Evolutionary conservation across 1,140 invertebrate species (phyloP), one percentile per base, ranked within the genome.

Genomic region (Reticulitermes speratus): DNA sequence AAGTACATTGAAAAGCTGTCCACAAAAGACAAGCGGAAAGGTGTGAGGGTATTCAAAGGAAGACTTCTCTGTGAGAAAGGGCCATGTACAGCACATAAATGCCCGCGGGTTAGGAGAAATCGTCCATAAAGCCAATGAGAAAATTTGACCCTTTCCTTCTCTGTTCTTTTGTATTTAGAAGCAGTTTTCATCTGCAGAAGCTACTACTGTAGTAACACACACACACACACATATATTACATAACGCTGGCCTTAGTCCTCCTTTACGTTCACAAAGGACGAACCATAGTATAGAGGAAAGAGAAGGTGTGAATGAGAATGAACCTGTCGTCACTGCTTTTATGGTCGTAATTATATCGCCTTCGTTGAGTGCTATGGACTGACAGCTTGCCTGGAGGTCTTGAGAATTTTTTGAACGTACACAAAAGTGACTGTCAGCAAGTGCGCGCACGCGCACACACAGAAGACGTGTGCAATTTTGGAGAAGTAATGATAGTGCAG

Each of bases 301-400:
- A 75, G 25, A 30, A 0, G 8, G n/a, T 75, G 65, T 30, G 19
- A 7, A n/a, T 65, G 59, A 23, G 65, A n/a, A 25, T 75, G 65
- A 75, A 75, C 25, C n/a, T 75, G 65, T 75, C 25, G n/a, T 75
- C 65, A 75, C 65, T 6, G 65, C 65, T 75, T 75, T 75, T 75
- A 75, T 75, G 65, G n/a, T 75, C 25, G 14, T 75, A 75, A 75
- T 75, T 75, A 75, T 75, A 75, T 75, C 65, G 65, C 65, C 25
- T 75, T 75, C 65, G n/a, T 25, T 75, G 9, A n/a, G 65, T 30
- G 65, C 65, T 8, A 75, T 75, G 65, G 65, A 75, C 65, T 25
- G 65, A 75, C 65, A 75, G 65, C n/a, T 30, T 12, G 65, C 65
- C 65, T 75, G 25, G 65, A 75, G 65, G 65, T 30, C 65, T 75